Base-by-base conservation (phyloP, 2,113 vertebrate species). In the Furnarius figulus region DNA sequence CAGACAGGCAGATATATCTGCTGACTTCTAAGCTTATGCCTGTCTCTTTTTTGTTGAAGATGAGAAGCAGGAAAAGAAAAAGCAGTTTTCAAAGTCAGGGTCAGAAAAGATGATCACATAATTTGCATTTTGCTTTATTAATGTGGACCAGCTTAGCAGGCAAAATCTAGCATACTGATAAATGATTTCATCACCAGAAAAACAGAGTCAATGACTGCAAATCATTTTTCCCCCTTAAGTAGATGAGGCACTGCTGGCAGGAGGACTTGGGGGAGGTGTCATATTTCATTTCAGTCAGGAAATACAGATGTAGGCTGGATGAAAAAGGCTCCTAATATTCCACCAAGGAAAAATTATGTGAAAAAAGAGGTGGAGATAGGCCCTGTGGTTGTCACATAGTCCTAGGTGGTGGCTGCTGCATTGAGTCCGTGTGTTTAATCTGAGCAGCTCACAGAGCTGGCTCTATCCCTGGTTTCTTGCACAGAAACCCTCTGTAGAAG, bases 101-200 rank as follows among this genome's bases (percentile, higher is more conserved):
- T 91, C 90, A 97, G 75, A 67, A 90, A 52, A 90, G 50, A 66
- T 28, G 55, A 76, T 78, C 39, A 50, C 39, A 59, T 53, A 14
- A 94, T 94, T 96, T 97, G 68, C 81, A 79, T 96, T 89, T 94
- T 49, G 63, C 62, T 89, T 94, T 89, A 87, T 89, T 83, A 89
- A 84, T 71, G n/a, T 87, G 28, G 40, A 20, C 77, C 86, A 87
- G 39, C 82, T 95, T 52, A 90, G 89, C 46, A 80, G 81, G 84
- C 28, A 4, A 77, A 87, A 42, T 59, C 56, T 77, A 71, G n/a
- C 63, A 78, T 68, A 52, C 31, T 80, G 90, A 94, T 80, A 87
- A 93, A 91, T 85, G 8, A 88, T 93, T 94, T 76, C 17, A 1
- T 90, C 90, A 76, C 1, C 7, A 70, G 87, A 91, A 94, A 96